Conservation (phyloP, 2,797 vertebrate species). For the Poecilia velifera region DNA sequence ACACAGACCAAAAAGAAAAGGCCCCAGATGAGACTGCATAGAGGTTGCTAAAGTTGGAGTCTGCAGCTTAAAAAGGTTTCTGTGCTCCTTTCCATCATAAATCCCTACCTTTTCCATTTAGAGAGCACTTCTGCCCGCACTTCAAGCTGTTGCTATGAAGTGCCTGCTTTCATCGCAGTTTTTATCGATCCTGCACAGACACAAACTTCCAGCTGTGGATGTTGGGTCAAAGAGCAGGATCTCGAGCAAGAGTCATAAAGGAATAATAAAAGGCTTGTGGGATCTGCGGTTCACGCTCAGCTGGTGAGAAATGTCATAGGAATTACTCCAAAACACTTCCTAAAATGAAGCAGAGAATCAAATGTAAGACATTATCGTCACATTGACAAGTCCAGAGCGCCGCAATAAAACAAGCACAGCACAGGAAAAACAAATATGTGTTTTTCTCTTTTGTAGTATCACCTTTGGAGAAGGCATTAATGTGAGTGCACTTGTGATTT, state of each 20-base stretch:
- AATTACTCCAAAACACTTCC: constrained; percentile 1
- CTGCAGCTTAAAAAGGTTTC: constrained; percentile 7
- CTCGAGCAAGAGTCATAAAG: constrained; percentile 19
- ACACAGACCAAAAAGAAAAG: constrained; percentile 23
- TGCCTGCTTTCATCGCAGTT: constrained; percentile 30
- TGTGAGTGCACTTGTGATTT: too few species aligned
- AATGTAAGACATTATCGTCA: neutral
- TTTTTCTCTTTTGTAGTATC: neutral
- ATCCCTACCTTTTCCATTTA: constrained; percentile 44
- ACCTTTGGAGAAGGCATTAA: neutral
- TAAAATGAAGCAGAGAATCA: neutral
- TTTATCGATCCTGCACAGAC: constrained; percentile 39
- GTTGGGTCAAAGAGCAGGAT: constrained; percentile 27
- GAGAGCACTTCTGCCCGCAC: constrained; percentile 19
- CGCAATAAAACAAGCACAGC: neutral
- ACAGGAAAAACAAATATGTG: neutral
- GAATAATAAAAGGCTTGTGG: constrained; percentile 22
- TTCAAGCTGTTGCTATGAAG: constrained; percentile 30
- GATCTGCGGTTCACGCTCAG: constrained; percentile 13
- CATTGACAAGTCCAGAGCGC: neutral
- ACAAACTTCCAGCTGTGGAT: constrained; percentile 36
- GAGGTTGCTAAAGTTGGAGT: constrained; percentile 23
- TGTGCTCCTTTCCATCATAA: constrained; percentile 25
- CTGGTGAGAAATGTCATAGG: constrained; percentile 18
- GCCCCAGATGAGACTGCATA: constrained; percentile 14